Evolutionary conservation across 2,797 vertebrate genomes (phyloP).

Genomic region (Phylloscopus collybita): DNA sequence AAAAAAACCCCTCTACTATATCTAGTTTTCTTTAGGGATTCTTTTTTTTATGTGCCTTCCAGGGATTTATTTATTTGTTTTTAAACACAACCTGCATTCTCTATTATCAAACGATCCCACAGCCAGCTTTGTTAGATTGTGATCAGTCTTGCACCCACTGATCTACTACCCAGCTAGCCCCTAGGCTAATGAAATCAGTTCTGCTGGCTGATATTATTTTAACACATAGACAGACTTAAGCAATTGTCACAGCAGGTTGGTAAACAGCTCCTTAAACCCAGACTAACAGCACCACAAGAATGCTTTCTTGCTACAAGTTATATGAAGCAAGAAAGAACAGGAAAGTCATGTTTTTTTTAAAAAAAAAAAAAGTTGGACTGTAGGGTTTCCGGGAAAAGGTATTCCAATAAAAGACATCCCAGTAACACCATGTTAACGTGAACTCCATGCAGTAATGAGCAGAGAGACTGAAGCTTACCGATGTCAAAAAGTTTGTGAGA

Average conservation of each 20-base stretch:
- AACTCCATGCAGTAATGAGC: background rate
- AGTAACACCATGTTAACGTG: background rate
- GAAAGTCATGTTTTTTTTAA: background rate
- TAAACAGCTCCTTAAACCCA: background rate
- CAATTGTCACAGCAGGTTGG: background rate
- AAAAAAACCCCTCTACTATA: background rate
- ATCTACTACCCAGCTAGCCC: background rate
- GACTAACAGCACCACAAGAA: background rate
- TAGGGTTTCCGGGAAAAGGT: background rate
- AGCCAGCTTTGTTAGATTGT: background rate
- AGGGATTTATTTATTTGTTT: background rate
- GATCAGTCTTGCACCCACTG: background rate
- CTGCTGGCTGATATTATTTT: background rate
- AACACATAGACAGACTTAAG: background rate
- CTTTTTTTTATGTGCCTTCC: background rate
- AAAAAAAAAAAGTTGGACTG: background rate
- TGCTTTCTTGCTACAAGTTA: background rate
- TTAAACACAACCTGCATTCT: background rate
- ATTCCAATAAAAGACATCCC: background rate
- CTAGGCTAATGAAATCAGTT: conserved; percentile 12
- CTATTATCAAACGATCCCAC: background rate
- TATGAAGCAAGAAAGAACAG: background rate
- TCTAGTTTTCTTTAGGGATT: background rate
- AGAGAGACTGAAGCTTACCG: background rate
- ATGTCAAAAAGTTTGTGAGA: background rate